Percentiles rank a stretch among this genome's conserved stretches.
These are phyloP conservation scores for Xiphophorus hellerii DNA, from an alignment of 2,113 vertebrate species.

Conservation along the genomic window DNA sequence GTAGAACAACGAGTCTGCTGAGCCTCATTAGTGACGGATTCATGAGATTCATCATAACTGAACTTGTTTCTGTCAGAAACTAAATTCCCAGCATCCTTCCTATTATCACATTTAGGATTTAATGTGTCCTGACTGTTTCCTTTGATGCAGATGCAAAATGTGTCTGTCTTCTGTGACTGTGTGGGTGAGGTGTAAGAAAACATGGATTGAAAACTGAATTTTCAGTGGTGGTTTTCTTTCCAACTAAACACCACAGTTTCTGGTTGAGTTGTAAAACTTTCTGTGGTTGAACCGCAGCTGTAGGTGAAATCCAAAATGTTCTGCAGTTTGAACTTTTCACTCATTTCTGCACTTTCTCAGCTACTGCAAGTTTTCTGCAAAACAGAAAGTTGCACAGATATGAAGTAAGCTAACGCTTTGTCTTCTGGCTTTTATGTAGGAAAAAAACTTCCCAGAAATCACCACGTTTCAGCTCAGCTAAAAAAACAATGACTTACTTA, in stretches of 20 bases:
- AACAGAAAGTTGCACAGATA: neutral
- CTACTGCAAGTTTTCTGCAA: neutral
- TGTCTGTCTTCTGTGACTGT: neutral
- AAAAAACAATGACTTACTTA: neutral
- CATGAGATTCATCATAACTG: neutral
- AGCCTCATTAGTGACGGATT: too few species aligned
- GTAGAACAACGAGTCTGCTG: neutral
- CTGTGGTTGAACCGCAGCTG: slow-evolving; percentile 22
- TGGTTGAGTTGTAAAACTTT: neutral
- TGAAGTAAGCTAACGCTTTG: too few species aligned
- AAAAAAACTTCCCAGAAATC: neutral
- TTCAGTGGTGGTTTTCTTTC: neutral
- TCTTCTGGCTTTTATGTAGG: neutral
- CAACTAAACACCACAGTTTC: neutral
- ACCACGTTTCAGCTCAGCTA: too few species aligned
- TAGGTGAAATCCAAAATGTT: neutral
- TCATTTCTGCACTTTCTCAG: neutral
- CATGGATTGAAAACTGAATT: neutral
- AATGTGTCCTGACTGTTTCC: neutral
- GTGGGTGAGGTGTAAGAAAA: neutral
- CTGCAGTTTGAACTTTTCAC: neutral
- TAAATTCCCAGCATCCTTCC: neutral
- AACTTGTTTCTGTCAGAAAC: neutral
- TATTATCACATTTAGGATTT: neutral
- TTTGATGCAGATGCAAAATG: neutral